phyloP scores from a whole-genome alignment of 1,140 invertebrate genomes.

The Aplysia californica region DNA sequence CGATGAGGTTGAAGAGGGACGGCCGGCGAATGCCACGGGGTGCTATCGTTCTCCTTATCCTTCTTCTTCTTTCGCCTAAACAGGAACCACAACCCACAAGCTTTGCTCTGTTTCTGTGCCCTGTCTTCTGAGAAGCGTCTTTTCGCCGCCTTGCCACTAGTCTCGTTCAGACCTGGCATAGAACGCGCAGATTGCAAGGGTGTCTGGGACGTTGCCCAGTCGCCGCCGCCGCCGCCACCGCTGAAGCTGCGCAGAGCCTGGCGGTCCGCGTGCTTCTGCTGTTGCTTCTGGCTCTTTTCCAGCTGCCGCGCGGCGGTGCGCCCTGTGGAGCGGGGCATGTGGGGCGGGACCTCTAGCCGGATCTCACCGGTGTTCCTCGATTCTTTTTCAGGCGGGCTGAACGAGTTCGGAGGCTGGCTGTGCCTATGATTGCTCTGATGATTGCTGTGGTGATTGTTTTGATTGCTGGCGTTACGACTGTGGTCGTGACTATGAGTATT shows the following conservation, averaged over 20 bases:
- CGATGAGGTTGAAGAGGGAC: not conserved
- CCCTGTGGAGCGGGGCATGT: not conserved
- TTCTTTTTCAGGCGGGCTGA: too few relatives aligned
- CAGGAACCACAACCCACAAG: not conserved
- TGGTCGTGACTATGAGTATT: too few relatives aligned
- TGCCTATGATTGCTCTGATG: too few relatives aligned
- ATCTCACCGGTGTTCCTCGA: not conserved
- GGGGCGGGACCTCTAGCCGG: not conserved
- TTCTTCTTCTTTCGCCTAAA: conserved; percentile 1
- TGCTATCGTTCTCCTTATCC: not conserved
- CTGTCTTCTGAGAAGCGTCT: not conserved
- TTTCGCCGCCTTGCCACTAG: not conserved
- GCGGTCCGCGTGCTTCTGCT: not conserved
- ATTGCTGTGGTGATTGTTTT: too few relatives aligned
- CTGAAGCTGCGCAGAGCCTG: too few relatives aligned
- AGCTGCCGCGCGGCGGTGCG: not conserved
- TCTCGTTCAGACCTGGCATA: not conserved
- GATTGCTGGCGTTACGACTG: too few relatives aligned
- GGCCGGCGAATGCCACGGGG: not conserved
- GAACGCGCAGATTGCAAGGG: too few relatives aligned
- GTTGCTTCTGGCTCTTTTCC: not conserved
- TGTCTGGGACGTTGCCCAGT: too few relatives aligned
- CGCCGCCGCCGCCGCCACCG: too few relatives aligned
- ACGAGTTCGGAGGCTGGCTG: too few relatives aligned
- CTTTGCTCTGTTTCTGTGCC: not conserved